Evolutionary conservation across 1,140 invertebrate genomes (phyloP).

Genomic region (Potamilus streckersoni): DNA sequence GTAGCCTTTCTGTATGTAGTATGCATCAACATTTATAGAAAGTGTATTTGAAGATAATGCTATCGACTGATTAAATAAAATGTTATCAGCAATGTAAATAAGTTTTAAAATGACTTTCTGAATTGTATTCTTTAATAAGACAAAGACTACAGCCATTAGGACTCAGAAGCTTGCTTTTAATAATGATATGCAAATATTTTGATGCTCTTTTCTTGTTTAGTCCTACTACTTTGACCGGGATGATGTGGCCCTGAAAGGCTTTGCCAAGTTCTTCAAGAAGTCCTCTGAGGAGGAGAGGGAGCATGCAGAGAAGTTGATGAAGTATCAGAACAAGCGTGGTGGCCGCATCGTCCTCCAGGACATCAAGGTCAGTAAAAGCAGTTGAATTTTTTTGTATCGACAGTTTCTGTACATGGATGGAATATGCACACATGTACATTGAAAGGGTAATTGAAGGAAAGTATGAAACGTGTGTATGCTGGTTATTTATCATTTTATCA

Average conservation of each 20-base stretch:
- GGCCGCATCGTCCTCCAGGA: constrained; percentile 74
- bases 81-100: too few species aligned
- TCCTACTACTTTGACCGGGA: constrained; percentile 82
- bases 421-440: too few species aligned
- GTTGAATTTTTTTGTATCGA: background rate
- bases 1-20: too few species aligned
- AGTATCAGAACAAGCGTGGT: constrained; percentile 84
- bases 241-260: constrained; percentile 80
- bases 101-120: too few species aligned
- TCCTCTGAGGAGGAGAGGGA: constrained; percentile 79
- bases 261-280: constrained; percentile 78
- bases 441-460: too few species aligned
- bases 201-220: constrained; percentile 67
- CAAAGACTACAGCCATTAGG: too few species aligned
- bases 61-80: too few species aligned
- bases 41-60: too few species aligned
- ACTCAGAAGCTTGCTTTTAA: background rate
- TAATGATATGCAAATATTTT: background rate
- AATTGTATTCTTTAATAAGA: too few species aligned
- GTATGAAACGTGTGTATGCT: too few species aligned
- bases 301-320: constrained; percentile 79
- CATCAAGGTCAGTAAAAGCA: constrained; percentile 40
- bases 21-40: too few species aligned
- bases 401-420: background rate
- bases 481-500: too few species aligned